Evolutionary conservation across 2,888 invertebrate genomes (phyloP).

Genomic region (Carcina quercana): DNA sequence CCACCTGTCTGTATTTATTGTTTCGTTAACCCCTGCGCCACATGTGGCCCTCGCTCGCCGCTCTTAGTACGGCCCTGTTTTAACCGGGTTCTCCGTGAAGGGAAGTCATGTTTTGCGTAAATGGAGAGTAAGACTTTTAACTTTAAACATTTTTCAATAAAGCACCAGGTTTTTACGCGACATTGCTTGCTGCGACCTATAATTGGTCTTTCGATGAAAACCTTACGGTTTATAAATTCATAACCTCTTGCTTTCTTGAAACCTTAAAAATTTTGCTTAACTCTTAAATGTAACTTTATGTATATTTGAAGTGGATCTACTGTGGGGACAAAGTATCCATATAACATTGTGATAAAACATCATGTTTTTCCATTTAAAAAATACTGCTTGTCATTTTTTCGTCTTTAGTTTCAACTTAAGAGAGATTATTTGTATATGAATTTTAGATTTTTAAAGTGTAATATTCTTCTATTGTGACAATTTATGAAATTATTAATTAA

Average conservation of each 20-base stretch:
- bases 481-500: constrained; percentile 48
- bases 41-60: too few relatives aligned
- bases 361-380: constrained; percentile 65
- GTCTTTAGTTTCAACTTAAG: constrained; percentile 56
- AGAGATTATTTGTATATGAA: constrained; percentile 71
- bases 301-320: constrained; percentile 68
- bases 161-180: constrained; percentile 67
- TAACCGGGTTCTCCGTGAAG: too few relatives aligned
- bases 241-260: constrained; percentile 68
- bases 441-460: constrained; percentile 59
- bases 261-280: constrained; percentile 46
- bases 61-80: too few relatives aligned
- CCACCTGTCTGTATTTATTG: too few relatives aligned
- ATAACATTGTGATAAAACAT: constrained; percentile 72
- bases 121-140: constrained; percentile 48
- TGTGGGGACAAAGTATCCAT: constrained; percentile 60
- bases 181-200: too few relatives aligned
- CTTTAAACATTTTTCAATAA: constrained; percentile 48
- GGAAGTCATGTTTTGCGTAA: constrained; percentile 63
- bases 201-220: too few relatives aligned
- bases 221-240: too few relatives aligned
- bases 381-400: constrained; percentile 55
- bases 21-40: too few relatives aligned
- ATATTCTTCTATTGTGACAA: constrained; percentile 60
- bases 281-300: constrained; percentile 64